phyloP scores from a whole-genome alignment of 2,113 vertebrate genomes.

The Trinectes maculatus region DNA sequence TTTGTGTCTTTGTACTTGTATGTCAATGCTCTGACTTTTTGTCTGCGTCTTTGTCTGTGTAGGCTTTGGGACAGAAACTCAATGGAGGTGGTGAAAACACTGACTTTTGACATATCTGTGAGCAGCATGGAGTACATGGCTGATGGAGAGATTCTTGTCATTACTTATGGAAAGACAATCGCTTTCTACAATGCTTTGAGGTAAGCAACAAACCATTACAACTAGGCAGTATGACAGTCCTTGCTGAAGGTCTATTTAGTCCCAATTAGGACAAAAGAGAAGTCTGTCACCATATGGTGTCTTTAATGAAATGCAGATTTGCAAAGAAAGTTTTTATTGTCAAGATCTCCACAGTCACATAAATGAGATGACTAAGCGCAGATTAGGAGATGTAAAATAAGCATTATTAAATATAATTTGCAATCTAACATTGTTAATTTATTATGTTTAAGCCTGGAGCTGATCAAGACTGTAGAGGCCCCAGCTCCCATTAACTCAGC shows the following conservation, averaged over 20 bases:
- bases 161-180: slow-evolving; percentile 95
- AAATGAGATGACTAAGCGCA: no score
- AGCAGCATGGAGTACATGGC: slow-evolving; percentile 97
- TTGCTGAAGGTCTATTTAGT: no score
- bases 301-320: no score
- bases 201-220: slow-evolving; percentile 68
- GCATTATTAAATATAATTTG: neutral
- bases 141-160: slow-evolving; percentile 92
- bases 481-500: slow-evolving; percentile 96
- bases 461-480: slow-evolving; percentile 95
- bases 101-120: slow-evolving; percentile 90
- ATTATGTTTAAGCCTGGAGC: slow-evolving; percentile 84
- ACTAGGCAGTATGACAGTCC: no score
- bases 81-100: slow-evolving; percentile 88
- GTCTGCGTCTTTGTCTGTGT: slow-evolving; percentile 15
- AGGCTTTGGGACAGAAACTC: slow-evolving; percentile 95
- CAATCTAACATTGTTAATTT: neutral
- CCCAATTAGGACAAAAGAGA: no score
- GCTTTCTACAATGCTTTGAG: slow-evolving; percentile 94
- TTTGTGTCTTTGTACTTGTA: no score
- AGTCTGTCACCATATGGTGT: no score
- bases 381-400: no score
- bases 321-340: no score
- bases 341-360: no score
- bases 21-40: neutral